Evolutionary conservation across 2,888 invertebrate species (phyloP), one percentile per base, ranked within the genome.

Genomic region (Buathra laborator): DNA sequence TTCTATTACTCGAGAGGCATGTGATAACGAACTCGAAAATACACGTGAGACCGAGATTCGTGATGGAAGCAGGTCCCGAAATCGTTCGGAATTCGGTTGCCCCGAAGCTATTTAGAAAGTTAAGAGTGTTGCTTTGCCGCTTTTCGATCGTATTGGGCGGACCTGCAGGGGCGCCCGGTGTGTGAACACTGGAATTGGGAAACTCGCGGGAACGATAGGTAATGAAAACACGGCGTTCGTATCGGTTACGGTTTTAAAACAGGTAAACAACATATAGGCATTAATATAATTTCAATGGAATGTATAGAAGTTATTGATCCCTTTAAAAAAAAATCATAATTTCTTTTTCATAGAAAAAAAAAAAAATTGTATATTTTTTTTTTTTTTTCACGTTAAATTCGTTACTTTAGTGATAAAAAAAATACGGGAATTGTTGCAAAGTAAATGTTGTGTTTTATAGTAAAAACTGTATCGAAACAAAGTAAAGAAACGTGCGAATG

Each of bases 91-190:
- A 32, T 62, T 62, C 29, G 14, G n/a, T 14, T 32, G 62, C 29
- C 62, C 62, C 62, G 29, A 6, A 29, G 62, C 32, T 32, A 62
- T 62, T 37, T 62, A 62, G 62, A 62, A 62, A 62, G 32, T 62
- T 7, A 32, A 32, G 29, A 1, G 24, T 12, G 29, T 62, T 32
- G 12, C 62, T 37, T 37, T 14, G 62, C 24, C 62, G 29, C n/a
- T 32, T 32, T 29, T 32, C 32, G n/a, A n/a, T n/a, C n/a, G 32
- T 29, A 3, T 32, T n/a, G 32, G 37, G 0, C 14, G 29, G 62
- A 32, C 29, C 62, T 32, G 62, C 62, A 62, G n/a, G 32, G 48
- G 48, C 14, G 14, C 12, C n/a, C n/a, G 48, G 48, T 48, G 48
- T 9, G 37, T 1, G 37, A 12, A 32, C 7, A 62, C 62, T 62